phyloP scores from a whole-genome alignment of 2,113 vertebrate species.

The Grammomys surdaster region DNA sequence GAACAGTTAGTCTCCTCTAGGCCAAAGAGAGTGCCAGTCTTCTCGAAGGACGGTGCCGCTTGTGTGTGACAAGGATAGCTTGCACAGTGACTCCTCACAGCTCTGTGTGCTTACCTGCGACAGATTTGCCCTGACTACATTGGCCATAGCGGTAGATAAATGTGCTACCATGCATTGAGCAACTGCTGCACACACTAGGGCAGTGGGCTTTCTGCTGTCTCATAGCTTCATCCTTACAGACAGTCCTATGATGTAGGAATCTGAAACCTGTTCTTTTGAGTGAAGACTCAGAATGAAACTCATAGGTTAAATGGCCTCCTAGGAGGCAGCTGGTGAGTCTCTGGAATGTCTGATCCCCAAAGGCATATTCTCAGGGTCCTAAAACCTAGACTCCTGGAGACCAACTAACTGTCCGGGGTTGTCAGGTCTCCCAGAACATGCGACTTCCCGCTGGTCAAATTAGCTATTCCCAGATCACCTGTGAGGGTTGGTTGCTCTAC shows the following conservation, averaged over 20 bases:
- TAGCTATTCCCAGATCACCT: background rate
- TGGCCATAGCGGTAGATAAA: background rate
- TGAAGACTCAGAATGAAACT: background rate
- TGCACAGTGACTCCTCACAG: rapidly evolving
- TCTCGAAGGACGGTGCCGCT: rapidly evolving
- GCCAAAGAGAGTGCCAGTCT: background rate
- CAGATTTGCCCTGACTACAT: too few species aligned
- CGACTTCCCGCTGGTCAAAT: background rate
- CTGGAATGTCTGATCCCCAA: background rate
- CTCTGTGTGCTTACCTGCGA: background rate
- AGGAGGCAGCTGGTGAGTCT: background rate
- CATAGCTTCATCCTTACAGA: background rate
- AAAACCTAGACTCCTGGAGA: background rate
- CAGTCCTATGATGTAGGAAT: background rate
- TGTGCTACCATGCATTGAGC: too few species aligned
- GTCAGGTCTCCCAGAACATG: background rate
- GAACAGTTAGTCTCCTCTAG: too few species aligned
- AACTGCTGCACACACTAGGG: background rate
- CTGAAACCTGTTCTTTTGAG: background rate
- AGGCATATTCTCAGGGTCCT: background rate
- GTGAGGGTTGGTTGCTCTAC: background rate
- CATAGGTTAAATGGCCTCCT: background rate
- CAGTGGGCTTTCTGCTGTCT: background rate
- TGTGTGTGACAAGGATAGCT: background rate
- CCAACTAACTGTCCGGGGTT: too few species aligned